Evolutionary conservation across 2,113 vertebrate species (phyloP).

Genomic region (human): DNA sequence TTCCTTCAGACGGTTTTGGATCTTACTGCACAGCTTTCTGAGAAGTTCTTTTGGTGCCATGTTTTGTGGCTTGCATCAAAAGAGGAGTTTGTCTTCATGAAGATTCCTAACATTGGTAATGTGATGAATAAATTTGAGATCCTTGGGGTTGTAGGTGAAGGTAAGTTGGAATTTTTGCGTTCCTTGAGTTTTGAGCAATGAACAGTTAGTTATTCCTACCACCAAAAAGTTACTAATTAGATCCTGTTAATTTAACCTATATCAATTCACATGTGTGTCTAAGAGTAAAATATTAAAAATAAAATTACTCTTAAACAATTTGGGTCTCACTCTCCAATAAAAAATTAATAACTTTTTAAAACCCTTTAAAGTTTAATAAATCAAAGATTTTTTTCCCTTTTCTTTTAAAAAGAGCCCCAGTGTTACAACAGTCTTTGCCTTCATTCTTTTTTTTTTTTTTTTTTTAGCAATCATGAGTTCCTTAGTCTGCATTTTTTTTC

Average conservation of each 20-base stretch:
- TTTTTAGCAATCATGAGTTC: constrained; percentile 13
- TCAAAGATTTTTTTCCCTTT: background rate
- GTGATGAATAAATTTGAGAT: constrained; percentile 99
- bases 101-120: constrained; percentile 98
- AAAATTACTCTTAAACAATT: constrained; percentile 35
- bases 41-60: constrained; percentile 77
- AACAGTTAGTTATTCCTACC: constrained; percentile 25
- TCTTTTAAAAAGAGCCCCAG: no score
- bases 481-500: background rate
- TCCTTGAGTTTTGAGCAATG: constrained; percentile 28
- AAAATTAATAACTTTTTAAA: constrained; percentile 39
- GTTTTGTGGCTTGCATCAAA: constrained; percentile 86
- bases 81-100: constrained; percentile 96
- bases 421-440: background rate
- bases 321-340: background rate
- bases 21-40: constrained; percentile 59
- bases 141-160: constrained; percentile 99
- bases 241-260: constrained; percentile 16
- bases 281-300: constrained; percentile 8
- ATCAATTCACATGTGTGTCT: constrained; percentile 22
- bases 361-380: constrained; percentile 33
- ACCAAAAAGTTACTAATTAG: background rate
- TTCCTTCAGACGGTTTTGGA: background rate
- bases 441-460: constrained; percentile 20
- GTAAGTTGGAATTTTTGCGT: constrained; percentile 84